Conservation (phyloP, 2,888 invertebrate genomes). For the Hetaerina titia region DNA sequence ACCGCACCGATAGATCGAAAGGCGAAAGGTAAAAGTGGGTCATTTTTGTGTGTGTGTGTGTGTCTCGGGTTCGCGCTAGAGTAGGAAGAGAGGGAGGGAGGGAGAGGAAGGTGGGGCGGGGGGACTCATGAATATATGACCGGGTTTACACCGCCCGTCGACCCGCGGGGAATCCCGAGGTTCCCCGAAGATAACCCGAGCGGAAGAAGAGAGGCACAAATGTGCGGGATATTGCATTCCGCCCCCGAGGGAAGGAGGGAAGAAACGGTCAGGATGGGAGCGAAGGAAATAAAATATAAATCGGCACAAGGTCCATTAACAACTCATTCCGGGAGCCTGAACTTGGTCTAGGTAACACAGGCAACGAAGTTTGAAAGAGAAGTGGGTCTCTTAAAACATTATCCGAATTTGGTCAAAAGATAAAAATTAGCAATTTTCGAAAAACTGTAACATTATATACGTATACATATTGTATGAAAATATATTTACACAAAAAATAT, state of each 20-base stretch:
- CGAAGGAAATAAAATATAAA: conserved; percentile 3
- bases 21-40: neutral
- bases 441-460: too few species aligned
- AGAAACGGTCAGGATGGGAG: neutral
- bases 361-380: too few species aligned
- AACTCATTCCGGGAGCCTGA: neutral
- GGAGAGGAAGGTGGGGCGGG: neutral
- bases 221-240: neutral
- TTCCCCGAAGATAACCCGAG: conserved; percentile 17
- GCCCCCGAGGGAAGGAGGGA: neutral
- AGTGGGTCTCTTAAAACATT: too few species aligned
- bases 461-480: too few species aligned
- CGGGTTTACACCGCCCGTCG: neutral
- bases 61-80: too few species aligned
- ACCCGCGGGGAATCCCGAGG: neutral
- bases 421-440: too few species aligned
- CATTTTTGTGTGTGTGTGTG: neutral
- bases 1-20: neutral
- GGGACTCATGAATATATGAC: conserved; percentile 17
- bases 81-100: neutral
- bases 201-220: neutral
- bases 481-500: too few species aligned
- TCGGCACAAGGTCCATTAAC: neutral
- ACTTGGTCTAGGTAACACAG: too few species aligned
- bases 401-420: too few species aligned